Base-by-base conservation (phyloP, 2,113 vertebrate species). In the Antigone vipio region DNA sequence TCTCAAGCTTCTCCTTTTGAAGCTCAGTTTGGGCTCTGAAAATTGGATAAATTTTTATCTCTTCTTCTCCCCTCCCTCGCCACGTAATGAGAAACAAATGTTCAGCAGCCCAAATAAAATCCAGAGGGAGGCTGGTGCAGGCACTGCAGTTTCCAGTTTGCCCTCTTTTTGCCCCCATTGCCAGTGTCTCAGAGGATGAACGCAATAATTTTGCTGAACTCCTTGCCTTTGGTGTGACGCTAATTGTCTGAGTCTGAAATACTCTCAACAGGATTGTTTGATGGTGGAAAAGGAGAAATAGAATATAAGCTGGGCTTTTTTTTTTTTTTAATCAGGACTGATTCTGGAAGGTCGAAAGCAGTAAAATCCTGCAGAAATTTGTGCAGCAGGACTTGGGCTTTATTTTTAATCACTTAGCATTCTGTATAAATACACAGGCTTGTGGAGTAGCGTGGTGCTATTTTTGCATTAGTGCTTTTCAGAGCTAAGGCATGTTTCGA, bases 51-150 rank as follows among this genome's bases (percentile, higher is more conserved):
- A 3, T 27, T 38, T 55, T 81, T 27, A 1, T 78, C 22, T 69
- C 29, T 69, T 52, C 17, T 78, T 24, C 18, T 12, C 3, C 3
- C 11, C 4, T 4, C 4, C 15, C 6, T 29, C 6, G 0, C 53
- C 8, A 4, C 50, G 34, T 58, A 83, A 66, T 40, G 5, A 88
- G 49, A 32, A 87, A 40, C n/a, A 75, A 74, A n/a, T 15, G 2
- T 50, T 62, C 45, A 44, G 29, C 42, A 55, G 22, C 29, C 32
- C 50, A 59, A 42, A 67, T 62, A 35, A 34, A 63, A 71, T 80
- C 76, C 6, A 8, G 14, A 35, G 45, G 34, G 71, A 83, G 38
- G 44, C 42, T 83, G 67, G 14, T 55, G 20, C 63, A 47, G 30
- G 26, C 40, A 24, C 38, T 47, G 4, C 56, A n/a, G 56, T 81